phyloP scores from a whole-genome alignment of 2,888 invertebrate genomes.

The Latrodectus hesperus region DNA sequence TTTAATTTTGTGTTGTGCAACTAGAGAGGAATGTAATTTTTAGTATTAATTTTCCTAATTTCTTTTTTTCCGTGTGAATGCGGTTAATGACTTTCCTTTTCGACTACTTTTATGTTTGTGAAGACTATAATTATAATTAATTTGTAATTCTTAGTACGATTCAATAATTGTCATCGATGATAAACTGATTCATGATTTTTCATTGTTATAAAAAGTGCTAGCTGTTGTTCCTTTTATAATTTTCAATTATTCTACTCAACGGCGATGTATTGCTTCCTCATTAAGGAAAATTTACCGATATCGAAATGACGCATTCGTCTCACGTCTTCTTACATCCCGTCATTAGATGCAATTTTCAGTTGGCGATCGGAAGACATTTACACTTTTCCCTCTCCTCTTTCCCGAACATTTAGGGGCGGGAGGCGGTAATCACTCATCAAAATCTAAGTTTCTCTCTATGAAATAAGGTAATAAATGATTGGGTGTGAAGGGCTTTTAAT shows the following conservation, averaged over 20 bases:
- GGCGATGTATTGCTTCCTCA: not conserved
- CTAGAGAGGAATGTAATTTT: too few relatives aligned
- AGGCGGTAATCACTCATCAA: not conserved
- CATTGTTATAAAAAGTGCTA: too few relatives aligned
- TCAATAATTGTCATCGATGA: too few relatives aligned
- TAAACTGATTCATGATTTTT: too few relatives aligned
- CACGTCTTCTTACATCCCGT: conserved; percentile 11
- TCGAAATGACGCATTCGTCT: conserved; percentile 6
- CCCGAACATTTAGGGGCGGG: not conserved
- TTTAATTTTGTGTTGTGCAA: too few relatives aligned
- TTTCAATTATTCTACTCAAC: not conserved
- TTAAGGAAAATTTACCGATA: not conserved
- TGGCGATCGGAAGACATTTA: conserved; percentile 24
- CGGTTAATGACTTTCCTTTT: too few relatives aligned
- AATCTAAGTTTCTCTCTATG: conserved; percentile 18
- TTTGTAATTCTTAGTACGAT: too few relatives aligned
- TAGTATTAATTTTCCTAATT: too few relatives aligned
- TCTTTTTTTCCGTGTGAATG: too few relatives aligned
- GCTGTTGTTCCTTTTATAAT: too few relatives aligned
- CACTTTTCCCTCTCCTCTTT: not conserved
- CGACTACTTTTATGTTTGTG: too few relatives aligned
- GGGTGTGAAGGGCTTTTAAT: conserved; percentile 24
- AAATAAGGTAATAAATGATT: conserved; percentile 34
- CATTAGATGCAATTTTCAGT: conserved; percentile 33
- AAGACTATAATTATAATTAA: too few relatives aligned